Base-by-base conservation (phyloP, 2,113 vertebrate genomes). In the Chaetodon auriga region DNA sequence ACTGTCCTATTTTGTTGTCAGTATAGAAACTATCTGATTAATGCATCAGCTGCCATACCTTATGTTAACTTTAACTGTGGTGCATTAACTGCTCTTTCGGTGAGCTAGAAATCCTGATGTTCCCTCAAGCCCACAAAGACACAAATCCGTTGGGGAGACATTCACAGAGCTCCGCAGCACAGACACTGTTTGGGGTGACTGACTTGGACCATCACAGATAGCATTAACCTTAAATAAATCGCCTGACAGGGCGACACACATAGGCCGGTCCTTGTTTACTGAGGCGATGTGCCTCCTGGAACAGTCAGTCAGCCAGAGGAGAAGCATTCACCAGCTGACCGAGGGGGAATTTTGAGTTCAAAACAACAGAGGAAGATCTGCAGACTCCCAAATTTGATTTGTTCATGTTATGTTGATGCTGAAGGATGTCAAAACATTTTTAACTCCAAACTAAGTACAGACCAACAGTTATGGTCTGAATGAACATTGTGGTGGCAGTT, bases 151-250 rank as follows among this genome's bases (percentile, higher is more conserved):
- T 23, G 7, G 30, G 68, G 30, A 68, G 46, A 71, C 6, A 12
- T 69, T 80, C 49, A 53, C 64, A 64, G 54, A 70, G 43, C 69
- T 70, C 48, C 43, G 25, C 2, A 15, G 75, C 64, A 66, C 1
- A 0, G 16, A 84, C 51, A 69, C 30, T 41, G 77, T 72, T 71
- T 63, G 64, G 64, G 63, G 46, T 61, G 78, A 82, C 51, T 45
- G 49, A 65, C 55, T 48, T 11, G 55, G 68, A 65, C 19, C 30
- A 30, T 82, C 36, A 78, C 61, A 79, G 57, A 69, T 36, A 57
- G 43, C 38, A 72, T 75, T 71, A 86, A 80, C 70, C 72, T 82
- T 38, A 57, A 57, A 87, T 81, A 83, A 83, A 85, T 80, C 70
- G 57, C 46, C 62, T 0, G 12, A 48, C 30, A 7, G 23, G 8